phyloP scores from a whole-genome alignment of 1,140 invertebrate genomes.

The Atopsyche davidsoni region DNA sequence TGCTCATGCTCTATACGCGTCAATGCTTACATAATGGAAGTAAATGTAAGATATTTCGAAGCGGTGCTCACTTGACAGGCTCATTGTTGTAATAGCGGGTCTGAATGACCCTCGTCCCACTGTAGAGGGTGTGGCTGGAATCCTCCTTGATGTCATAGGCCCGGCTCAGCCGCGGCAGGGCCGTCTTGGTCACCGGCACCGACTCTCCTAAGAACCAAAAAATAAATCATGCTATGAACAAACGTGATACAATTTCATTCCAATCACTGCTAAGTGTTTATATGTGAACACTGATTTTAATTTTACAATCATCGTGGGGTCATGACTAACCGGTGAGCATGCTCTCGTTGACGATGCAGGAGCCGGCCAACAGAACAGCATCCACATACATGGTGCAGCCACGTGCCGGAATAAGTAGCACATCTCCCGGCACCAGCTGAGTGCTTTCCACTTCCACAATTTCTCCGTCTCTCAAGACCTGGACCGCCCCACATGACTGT shows the following conservation, averaged over 20 bases:
- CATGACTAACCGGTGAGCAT: slow-evolving; percentile 88
- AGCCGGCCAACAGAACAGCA: slow-evolving; percentile 80
- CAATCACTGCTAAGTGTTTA: no score
- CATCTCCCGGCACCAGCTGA: slow-evolving; percentile 85
- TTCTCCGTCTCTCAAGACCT: slow-evolving; percentile 37
- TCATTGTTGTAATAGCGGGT: slow-evolving; percentile 84
- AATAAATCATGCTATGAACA: no score
- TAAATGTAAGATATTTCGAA: slow-evolving; percentile 9
- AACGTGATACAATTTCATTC: no score
- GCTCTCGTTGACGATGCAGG: slow-evolving; percentile 91
- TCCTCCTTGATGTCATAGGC: slow-evolving; percentile 76
- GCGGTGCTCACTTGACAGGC: slow-evolving; percentile 43
- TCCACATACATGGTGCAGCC: slow-evolving; percentile 87
- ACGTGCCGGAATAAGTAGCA: slow-evolving; percentile 78
- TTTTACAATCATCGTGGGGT: no score
- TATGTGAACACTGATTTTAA: background rate
- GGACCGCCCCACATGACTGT: slow-evolving; percentile 56
- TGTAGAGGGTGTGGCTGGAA: slow-evolving; percentile 83
- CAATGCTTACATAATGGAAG: no score
- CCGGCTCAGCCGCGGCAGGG: slow-evolving; percentile 63
- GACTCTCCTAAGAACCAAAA: slow-evolving; percentile 59
- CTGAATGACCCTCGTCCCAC: slow-evolving; percentile 93
- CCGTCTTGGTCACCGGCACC: slow-evolving; percentile 88
- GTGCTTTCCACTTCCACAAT: slow-evolving; percentile 49
- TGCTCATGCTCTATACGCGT: no score